Evolutionary conservation across 2,113 vertebrate genomes (phyloP), one percentile per base, ranked within the genome.

Genomic region (Indicator maculatus): DNA sequence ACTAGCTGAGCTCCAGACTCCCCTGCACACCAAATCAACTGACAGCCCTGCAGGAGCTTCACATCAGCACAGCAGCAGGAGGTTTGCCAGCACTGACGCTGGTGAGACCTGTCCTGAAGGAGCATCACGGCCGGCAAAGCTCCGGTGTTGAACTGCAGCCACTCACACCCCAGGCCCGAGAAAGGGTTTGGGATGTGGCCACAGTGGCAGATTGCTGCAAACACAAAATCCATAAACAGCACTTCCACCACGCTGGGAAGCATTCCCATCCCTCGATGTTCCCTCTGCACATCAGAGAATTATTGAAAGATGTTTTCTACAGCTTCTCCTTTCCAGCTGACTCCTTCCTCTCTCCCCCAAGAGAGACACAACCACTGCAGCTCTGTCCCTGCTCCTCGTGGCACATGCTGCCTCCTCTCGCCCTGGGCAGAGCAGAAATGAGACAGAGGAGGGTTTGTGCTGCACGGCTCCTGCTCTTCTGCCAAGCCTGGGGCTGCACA

Each of bases 231-330:
- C 71, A 80, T 39, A 72, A 86, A 70, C 69, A 89, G 38, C 41
- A 30, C 79, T 72, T 93, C 65, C 69, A 80, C 93, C 87, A 64
- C 3, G 58, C 76, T 88, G 81, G 38, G 55, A 93, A 86, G 88
- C 81, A 24, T 75, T 76, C 85, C 38, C 15, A 26, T 67, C 80
- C 28, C 83, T 89, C 93, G 61, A 63, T 10, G 59, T 26, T 18
- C 63, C 67, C 41, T 50, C 61, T n/a, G 79, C 74, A 6, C 26
- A 83, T 75, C 79, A 78, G 65, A 27, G 79, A 83, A 58, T 73
- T 89, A 60, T 27, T 33, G 58, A 64, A 73, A 94, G 77, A 82
- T 31, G 2, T 50, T 61, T 92, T 39, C 61, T 75, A 79, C 65
- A 56, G 72, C 83, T 74, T 83, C 47, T 79, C 21, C 72, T 75